phyloP scores from a whole-genome alignment of 2,797 vertebrate species.

The Crocidura indochinensis region DNA sequence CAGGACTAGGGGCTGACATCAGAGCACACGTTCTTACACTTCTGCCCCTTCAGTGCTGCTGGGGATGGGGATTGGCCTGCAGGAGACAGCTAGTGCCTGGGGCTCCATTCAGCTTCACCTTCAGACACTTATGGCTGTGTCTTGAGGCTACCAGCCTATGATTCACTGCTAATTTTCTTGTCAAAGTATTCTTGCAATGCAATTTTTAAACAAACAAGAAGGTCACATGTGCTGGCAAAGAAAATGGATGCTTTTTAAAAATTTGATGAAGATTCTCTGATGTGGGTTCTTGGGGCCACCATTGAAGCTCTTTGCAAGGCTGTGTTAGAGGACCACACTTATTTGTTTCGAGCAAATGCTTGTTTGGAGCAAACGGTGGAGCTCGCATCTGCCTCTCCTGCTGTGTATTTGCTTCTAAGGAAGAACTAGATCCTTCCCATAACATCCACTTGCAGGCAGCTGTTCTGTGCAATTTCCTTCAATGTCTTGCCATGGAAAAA shows the following conservation, averaged over 20 bases:
- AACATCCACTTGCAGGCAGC: slow-evolving; percentile 85
- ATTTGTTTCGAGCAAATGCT: slow-evolving; percentile 86
- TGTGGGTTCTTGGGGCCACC: slow-evolving; percentile 63
- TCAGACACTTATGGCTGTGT: slow-evolving; percentile 79
- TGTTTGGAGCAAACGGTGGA: slow-evolving; percentile 84
- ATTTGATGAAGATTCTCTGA: slow-evolving; percentile 85
- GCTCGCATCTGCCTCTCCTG: slow-evolving; percentile 81
- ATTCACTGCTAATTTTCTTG: slow-evolving; percentile 90
- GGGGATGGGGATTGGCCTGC: not conserved
- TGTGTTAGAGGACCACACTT: slow-evolving; percentile 78
- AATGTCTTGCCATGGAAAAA: slow-evolving; percentile 88
- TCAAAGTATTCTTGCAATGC: slow-evolving; percentile 90
- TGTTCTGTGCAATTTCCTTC: slow-evolving; percentile 88
- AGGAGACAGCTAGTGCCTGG: not conserved
- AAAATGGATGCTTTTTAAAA: slow-evolving; percentile 81
- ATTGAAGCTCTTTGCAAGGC: slow-evolving; percentile 64
- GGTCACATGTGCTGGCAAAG: slow-evolving; percentile 85
- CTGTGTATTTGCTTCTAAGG: slow-evolving; percentile 85
- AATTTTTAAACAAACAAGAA: slow-evolving; percentile 90
- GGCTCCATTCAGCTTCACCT: slow-evolving; percentile 38
- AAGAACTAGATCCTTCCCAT: slow-evolving; percentile 87
- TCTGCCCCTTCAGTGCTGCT: not conserved
- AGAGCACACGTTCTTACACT: slow-evolving; percentile 85
- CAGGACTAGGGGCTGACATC: slow-evolving; percentile 83
- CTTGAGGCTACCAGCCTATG: slow-evolving; percentile 87